phyloP scores from a whole-genome alignment of 2,888 invertebrate species.

The Netelia melanura region DNA sequence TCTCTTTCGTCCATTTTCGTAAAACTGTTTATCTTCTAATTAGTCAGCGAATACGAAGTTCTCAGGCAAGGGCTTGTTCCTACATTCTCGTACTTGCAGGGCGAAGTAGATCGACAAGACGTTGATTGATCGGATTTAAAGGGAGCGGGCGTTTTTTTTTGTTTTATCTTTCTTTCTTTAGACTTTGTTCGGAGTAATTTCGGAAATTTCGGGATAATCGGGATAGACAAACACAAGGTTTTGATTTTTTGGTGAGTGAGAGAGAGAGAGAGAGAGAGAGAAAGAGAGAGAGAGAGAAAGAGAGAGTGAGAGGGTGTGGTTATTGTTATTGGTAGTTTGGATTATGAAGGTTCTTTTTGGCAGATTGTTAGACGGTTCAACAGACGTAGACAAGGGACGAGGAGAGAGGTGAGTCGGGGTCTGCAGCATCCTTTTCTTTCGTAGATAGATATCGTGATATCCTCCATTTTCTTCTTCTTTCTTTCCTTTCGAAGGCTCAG shows the following conservation, averaged over 20 bases:
- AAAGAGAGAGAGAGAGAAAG: no score
- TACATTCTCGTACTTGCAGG: constrained; percentile 23
- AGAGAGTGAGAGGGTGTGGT: constrained; percentile 52
- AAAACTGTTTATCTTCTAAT: constrained; percentile 3
- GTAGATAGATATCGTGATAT: constrained; percentile 60
- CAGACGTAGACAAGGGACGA: constrained; percentile 84
- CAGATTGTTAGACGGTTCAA: constrained; percentile 82
- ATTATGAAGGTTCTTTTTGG: constrained; percentile 77
- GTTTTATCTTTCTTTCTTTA: constrained; percentile 42
- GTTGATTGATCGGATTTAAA: constrained; percentile 65
- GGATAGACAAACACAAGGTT: constrained; percentile 77
- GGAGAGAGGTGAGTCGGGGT: constrained; percentile 77
- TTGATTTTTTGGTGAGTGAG: constrained; percentile 66
- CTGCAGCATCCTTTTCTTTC: constrained; percentile 71
- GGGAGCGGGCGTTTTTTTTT: constrained; percentile 55
- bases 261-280: no score
- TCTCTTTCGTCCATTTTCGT: constrained; percentile 23
- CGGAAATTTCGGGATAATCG: constrained; percentile 24
- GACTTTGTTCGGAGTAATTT: constrained; percentile 45
- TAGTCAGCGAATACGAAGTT: constrained; percentile 59
- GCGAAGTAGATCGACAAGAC: constrained; percentile 63
- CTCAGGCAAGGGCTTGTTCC: constrained; percentile 40
- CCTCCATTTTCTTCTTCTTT: constrained; percentile 62
- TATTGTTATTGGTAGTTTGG: constrained; percentile 15
- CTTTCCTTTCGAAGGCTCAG: constrained; percentile 65